Evolutionary conservation across 1,140 invertebrate genomes (phyloP).

Genomic region (Trachymyrmex cornetzi): DNA sequence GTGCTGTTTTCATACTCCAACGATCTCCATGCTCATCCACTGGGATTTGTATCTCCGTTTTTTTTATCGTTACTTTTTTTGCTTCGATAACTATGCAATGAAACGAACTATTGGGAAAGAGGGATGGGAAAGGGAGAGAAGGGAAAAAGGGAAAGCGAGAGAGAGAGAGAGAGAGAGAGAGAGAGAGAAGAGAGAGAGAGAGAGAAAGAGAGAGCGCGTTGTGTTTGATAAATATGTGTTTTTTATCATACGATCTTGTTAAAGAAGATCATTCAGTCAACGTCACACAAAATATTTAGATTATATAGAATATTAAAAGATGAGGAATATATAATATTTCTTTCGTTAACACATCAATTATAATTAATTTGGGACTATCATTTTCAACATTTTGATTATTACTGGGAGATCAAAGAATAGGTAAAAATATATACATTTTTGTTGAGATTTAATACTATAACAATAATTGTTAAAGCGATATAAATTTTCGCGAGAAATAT

Average conservation of each 20-base stretch:
- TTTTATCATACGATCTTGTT: conserved; percentile 22
- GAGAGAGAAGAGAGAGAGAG: conserved; percentile 1
- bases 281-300: neutral
- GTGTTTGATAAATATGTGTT: conserved; percentile 4
- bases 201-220: neutral
- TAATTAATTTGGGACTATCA: too few relatives aligned
- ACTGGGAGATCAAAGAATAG: neutral
- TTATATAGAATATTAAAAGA: neutral
- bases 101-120: conserved; percentile 38
- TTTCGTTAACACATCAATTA: neutral
- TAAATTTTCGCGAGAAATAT: neutral
- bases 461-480: neutral
- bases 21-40: conserved; percentile 65
- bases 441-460: neutral
- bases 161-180: too few relatives aligned
- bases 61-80: conserved; percentile 54
- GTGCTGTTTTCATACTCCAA: conserved; percentile 65
- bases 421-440: neutral
- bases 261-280: conserved; percentile 18
- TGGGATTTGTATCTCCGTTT: conserved; percentile 70
- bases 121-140: conserved; percentile 20
- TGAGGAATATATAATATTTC: neutral
- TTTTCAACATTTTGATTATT: neutral
- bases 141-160: too few relatives aligned
- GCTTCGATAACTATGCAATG: conserved; percentile 48